Conservation (phyloP, 2,888 invertebrate species). For the Unio pictorum region DNA sequence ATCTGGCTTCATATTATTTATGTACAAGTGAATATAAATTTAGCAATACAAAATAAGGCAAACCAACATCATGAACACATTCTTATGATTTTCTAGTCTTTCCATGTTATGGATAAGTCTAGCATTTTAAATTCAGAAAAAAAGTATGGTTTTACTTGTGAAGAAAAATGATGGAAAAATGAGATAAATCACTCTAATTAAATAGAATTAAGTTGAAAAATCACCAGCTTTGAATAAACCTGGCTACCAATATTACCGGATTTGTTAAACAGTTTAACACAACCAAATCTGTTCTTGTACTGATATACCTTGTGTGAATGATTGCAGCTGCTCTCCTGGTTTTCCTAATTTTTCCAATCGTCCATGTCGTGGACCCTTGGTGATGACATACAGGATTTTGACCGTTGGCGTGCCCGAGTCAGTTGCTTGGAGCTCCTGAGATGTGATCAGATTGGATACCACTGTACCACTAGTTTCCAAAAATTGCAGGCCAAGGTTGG, state of each 20-base stretch:
- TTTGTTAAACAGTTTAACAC: not conserved
- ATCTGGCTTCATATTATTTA: no score
- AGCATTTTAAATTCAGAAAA: no score
- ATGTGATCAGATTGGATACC: conserved; percentile 55
- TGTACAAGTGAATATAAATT: no score
- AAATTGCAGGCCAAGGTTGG: conserved; percentile 63
- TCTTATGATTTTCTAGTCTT: no score
- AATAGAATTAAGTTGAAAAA: no score
- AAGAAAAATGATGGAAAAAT: no score
- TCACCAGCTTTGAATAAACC: no score
- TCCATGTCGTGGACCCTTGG: conserved; percentile 55
- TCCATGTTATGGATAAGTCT: no score
- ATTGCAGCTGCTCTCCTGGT: conserved; percentile 39
- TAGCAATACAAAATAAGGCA: conserved; percentile 1
- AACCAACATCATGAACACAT: not conserved
- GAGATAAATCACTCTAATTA: no score
- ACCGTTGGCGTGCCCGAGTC: conserved; percentile 58
- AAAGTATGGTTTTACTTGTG: no score
- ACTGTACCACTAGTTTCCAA: conserved; percentile 49
- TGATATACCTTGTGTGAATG: conserved; percentile 61
- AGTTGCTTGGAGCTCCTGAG: conserved; percentile 50
- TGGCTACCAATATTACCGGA: not conserved
- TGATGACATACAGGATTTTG: conserved; percentile 56
- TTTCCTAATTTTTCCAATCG: conserved; percentile 51
- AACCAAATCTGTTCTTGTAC: no score